Evolutionary conservation across 2,113 vertebrate species (phyloP).

Genomic region (Baryphthengus martii): DNA sequence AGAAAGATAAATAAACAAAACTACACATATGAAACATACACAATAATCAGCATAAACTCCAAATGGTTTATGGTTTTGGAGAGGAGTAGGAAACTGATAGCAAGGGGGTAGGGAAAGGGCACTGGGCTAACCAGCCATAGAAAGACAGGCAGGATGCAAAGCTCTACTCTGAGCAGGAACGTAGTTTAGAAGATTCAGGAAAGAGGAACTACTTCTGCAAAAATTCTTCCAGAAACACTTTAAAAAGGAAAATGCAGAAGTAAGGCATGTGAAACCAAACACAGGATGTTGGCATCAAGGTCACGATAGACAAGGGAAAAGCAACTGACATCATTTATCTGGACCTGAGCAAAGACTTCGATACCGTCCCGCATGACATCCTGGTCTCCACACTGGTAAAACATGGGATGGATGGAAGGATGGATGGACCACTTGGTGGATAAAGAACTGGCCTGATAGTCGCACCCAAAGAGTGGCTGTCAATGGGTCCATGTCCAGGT

Average conservation of each 20-base stretch:
- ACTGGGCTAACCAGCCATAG: background rate
- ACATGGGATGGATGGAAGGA: no score
- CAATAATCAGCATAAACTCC: background rate
- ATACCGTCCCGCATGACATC: no score
- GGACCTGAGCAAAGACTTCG: no score
- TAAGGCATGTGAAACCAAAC: background rate
- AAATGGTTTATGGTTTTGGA: background rate
- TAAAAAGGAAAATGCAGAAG: background rate
- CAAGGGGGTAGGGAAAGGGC: background rate
- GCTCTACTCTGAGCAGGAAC: background rate
- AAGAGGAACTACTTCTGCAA: background rate
- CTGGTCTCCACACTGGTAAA: no score
- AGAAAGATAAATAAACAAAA: background rate
- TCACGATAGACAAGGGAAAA: no score
- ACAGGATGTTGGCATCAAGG: background rate
- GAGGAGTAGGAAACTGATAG: background rate
- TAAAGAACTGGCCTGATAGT: no score
- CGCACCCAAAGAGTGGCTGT: no score
- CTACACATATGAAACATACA: background rate
- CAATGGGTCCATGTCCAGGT: no score
- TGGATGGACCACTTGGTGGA: no score
- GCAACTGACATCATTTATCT: no score
- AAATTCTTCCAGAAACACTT: background rate
- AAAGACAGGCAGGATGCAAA: background rate
- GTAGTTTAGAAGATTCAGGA: background rate